phyloP scores from a whole-genome alignment of 2,888 invertebrate genomes.

The Neocrepidodera transversa region DNA sequence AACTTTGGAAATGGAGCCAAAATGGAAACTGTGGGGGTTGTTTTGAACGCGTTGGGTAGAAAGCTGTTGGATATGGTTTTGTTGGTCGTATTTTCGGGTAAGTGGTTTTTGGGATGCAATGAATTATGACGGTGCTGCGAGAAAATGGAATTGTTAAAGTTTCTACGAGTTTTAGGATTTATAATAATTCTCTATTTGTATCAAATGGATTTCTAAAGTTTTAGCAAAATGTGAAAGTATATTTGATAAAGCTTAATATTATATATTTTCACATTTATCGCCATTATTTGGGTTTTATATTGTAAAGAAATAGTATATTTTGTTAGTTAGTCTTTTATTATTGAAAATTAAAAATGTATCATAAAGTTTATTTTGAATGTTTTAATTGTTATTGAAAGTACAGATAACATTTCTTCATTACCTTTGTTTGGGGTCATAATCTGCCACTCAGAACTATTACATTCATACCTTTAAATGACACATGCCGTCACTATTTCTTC shows the following conservation, averaged over 20 bases:
- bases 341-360: too few relatives aligned
- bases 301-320: not conserved
- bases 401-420: too few relatives aligned
- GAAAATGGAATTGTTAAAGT: slow-evolving; percentile 17
- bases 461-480: too few relatives aligned
- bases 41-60: slow-evolving; percentile 9
- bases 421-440: too few relatives aligned
- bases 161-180: slow-evolving; percentile 1
- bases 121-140: slow-evolving; percentile 10
- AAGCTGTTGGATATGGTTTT: slow-evolving; percentile 25
- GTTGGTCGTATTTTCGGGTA: slow-evolving; percentile 19
- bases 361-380: too few relatives aligned
- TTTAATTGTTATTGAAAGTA: too few relatives aligned
- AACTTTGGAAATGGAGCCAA: not conserved
- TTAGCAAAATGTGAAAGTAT: not conserved
- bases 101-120: slow-evolving; percentile 21
- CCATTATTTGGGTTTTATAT: too few relatives aligned
- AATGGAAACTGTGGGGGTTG: not conserved
- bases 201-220: not conserved
- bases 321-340: too few relatives aligned
- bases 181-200: slow-evolving; percentile 1
- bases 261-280: not conserved
- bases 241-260: not conserved
- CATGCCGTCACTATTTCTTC: too few relatives aligned
- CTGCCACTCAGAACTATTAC: too few relatives aligned